These are phyloP conservation scores for Chalcis sispes DNA, from an alignment of 2,888 invertebrate genomes.

Conservation along the genomic window DNA sequence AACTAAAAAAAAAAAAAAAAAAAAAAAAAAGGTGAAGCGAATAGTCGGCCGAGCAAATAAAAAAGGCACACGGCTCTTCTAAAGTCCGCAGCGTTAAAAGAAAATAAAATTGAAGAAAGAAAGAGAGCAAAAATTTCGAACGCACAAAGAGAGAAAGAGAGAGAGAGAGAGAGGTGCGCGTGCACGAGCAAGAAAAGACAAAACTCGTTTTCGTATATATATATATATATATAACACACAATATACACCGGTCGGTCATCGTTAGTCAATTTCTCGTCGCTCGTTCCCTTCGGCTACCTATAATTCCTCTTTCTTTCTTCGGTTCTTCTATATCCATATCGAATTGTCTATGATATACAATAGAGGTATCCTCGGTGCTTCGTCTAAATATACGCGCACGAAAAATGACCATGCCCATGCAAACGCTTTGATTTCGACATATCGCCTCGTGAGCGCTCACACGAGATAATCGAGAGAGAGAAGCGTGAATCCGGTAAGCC, in stretches of 20 bases:
- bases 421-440: too few relatives aligned
- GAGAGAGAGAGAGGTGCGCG: neutral
- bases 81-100: neutral
- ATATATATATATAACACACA: too few relatives aligned
- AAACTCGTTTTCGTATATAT: slow-evolving; percentile 38
- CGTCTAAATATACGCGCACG: too few relatives aligned
- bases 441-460: too few relatives aligned
- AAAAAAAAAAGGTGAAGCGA: slow-evolving; percentile 5
- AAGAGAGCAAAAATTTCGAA: neutral
- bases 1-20: neutral
- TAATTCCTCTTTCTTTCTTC: neutral
- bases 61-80: slow-evolving; percentile 39
- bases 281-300: too few relatives aligned
- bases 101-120: too few relatives aligned
- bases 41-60: slow-evolving; percentile 8
- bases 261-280: slow-evolving; percentile 36
- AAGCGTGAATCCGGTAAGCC: slow-evolving; percentile 53
- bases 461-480: slow-evolving; percentile 35
- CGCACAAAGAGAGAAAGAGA: too few relatives aligned
- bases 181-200: neutral
- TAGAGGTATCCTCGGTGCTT: too few relatives aligned
- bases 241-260: slow-evolving; percentile 32
- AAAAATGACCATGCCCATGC: slow-evolving; percentile 18
- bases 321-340: slow-evolving; percentile 19
- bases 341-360: slow-evolving; percentile 8